Evolutionary conservation across 1,140 invertebrate genomes (phyloP).

Genomic region (Ptiloglossa arizonensis): DNA sequence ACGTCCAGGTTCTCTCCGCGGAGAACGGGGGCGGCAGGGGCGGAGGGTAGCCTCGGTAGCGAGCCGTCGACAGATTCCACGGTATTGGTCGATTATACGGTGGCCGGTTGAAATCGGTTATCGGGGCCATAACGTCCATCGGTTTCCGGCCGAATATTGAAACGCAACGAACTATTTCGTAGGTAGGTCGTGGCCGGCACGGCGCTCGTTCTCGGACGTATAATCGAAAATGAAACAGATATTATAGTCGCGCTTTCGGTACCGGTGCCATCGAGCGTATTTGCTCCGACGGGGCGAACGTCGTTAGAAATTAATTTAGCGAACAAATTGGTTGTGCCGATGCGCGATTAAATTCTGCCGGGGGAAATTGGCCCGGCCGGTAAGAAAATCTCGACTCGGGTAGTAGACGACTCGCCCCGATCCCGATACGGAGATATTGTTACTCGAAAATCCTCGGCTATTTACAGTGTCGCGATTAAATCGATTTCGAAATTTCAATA

Average conservation of each 20-base stretch:
- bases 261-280: not conserved
- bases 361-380: not conserved
- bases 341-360: constrained; percentile 31
- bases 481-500: constrained; percentile 39
- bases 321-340: constrained; percentile 41
- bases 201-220: constrained; percentile 9
- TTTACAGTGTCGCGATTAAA: constrained; percentile 34
- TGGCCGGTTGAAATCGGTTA: constrained; percentile 57
- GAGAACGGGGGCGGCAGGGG: not conserved
- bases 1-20: not conserved
- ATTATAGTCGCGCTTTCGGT: constrained; percentile 32
- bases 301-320: constrained; percentile 41
- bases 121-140: constrained; percentile 35
- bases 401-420: not conserved
- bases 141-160: constrained; percentile 60
- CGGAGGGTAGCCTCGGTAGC: not conserved
- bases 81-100: constrained; percentile 44
- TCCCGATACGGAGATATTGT: constrained; percentile 3
- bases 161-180: constrained; percentile 62
- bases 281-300: constrained; percentile 7
- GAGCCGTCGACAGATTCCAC: not conserved
- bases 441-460: constrained; percentile 23
- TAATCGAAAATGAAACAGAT: constrained; percentile 58
- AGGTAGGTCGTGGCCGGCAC: not conserved
- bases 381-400: constrained; percentile 16